Base-by-base conservation (phyloP, 2,888 invertebrate species). In the Megaustenia siamemsis region DNA sequence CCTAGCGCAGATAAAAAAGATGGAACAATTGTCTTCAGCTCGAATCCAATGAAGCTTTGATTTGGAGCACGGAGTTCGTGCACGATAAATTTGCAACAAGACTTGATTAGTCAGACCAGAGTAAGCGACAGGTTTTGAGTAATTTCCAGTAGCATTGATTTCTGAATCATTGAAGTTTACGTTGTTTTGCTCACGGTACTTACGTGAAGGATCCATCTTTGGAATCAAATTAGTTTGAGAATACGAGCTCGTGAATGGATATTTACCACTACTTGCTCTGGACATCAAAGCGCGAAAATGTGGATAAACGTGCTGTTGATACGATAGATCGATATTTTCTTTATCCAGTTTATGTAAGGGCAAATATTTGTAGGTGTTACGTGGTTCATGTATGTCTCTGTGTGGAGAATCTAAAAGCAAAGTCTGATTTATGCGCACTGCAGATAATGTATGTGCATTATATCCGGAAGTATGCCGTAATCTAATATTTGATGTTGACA, bases 1-100 rank as follows among this genome's bases (percentile, higher is more conserved):
- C 28, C 79, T 66, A 28, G 79, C 78, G 35, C 84, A 84, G 6
- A 84, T 78, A 38, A 84, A 79, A 40, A 84, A 84, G 15, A 78
- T 63, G 24, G 79, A 32, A 28, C 84, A 84, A 28, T 84, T 63
- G 5, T 63, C 10, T 35, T 56, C 60, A 35, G 71, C 79, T 84
- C 84, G 28, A 5, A 84, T 45, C 84, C 84, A 84, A 0, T 71
- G 71, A 3, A 45, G 32, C 21, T 76, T 66, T 10, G 76, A 38
- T 2, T 2, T 5, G 18, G 15, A 35, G 28, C 82, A 82, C 1
- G 76, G 82, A n/a, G 28, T 82, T 66, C 28, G 63, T 12, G 82
- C 43, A 18, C 35, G 40, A 43, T 82, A 76, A 49, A 66, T n/a
- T 66, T 82, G 82, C 40, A 82, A 35, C 10, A 66, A 28, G 24